Evolutionary conservation across 2,888 invertebrate genomes (phyloP), one percentile per base, ranked within the genome.

Genomic region (Phyto melanocephala): DNA sequence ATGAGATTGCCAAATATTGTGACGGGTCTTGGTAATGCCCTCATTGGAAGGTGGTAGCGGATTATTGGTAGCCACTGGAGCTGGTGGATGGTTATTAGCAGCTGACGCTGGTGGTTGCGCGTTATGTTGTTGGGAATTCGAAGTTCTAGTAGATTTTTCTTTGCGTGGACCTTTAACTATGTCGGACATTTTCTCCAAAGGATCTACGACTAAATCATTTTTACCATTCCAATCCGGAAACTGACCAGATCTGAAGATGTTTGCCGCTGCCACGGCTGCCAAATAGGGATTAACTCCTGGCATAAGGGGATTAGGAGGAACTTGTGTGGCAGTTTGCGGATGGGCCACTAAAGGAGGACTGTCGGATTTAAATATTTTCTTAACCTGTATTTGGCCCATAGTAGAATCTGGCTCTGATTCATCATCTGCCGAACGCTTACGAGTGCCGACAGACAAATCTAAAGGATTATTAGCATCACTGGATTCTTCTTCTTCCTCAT

Each of bases 1-100:
- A 90, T 99, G 98, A 2, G 98, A 98, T 88, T 99, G 99, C 96
- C 99, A 98, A 17, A 98, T 97, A 85, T 96, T 96, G 89, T 96
- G 96, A 13, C 96, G 92, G 37, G 96, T 96, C 71, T 90, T 90
- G 37, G 90, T 89, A 15, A 90, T 90, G 0, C 88, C 87, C 13
- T 87, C 87, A 0, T 84, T 86, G 0, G 86, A 83, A 13, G 86
- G 63, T n/a, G 86, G 83, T 35, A 84, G 62, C 11, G 77, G 81
- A 47, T 85, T 65, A n/a, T 4, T 94, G 92, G 28, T 28, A 5
- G 68, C 42, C 11, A 71, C 84, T 35, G 63, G 47, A 40, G 93
- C 93, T 2, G 84, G 62, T 6, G 86, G 86, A 37, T 85, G 86
- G 2, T 85, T 72, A n/a, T 6, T 93, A 92, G 81, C 54, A 11